These are phyloP conservation scores for Zaprionus kolodkinae DNA, from an alignment of 1,140 invertebrate species.

Conservation along the genomic window DNA sequence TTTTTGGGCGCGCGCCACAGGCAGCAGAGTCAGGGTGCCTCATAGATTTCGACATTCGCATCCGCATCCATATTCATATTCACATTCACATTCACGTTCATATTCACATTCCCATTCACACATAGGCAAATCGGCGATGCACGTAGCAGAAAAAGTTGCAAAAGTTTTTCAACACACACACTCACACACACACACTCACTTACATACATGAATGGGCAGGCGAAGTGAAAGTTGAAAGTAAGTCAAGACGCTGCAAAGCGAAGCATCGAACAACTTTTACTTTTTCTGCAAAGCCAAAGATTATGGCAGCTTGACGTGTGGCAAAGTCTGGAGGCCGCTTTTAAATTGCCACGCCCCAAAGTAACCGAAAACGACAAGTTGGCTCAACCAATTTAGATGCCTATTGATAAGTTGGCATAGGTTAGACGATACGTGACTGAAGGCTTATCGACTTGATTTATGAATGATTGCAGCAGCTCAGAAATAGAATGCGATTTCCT, in stretches of 20 bases:
- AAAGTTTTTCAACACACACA: slow-evolving; percentile 45
- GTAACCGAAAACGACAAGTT: background rate
- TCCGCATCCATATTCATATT: slow-evolving; percentile 10
- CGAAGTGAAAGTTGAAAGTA: slow-evolving; percentile 72
- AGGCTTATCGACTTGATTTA: slow-evolving; percentile 29
- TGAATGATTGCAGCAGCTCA: background rate
- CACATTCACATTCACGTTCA: slow-evolving; percentile 15
- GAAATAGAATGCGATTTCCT: no score
- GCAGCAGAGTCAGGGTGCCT: slow-evolving; percentile 13
- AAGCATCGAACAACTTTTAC: slow-evolving; percentile 62
- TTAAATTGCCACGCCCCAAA: slow-evolving; percentile 20
- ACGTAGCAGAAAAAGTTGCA: slow-evolving; percentile 68
- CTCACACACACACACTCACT: background rate
- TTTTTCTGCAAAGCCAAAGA: slow-evolving; percentile 50
- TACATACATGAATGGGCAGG: background rate
- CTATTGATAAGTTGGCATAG: slow-evolving; percentile 22
- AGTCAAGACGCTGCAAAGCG: slow-evolving; percentile 64
- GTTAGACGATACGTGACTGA: slow-evolving; percentile 28
- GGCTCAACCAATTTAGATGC: slow-evolving; percentile 37
- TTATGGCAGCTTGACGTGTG: slow-evolving; percentile 45
- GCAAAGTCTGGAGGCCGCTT: slow-evolving; percentile 9
- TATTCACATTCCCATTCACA: slow-evolving; percentile 27
- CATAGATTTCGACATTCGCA: slow-evolving; percentile 14
- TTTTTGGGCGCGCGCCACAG: slow-evolving; percentile 64
- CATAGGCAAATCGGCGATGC: slow-evolving; percentile 66